Conservation (phyloP, 2,888 invertebrate genomes). For the Dioctria rufipes region DNA sequence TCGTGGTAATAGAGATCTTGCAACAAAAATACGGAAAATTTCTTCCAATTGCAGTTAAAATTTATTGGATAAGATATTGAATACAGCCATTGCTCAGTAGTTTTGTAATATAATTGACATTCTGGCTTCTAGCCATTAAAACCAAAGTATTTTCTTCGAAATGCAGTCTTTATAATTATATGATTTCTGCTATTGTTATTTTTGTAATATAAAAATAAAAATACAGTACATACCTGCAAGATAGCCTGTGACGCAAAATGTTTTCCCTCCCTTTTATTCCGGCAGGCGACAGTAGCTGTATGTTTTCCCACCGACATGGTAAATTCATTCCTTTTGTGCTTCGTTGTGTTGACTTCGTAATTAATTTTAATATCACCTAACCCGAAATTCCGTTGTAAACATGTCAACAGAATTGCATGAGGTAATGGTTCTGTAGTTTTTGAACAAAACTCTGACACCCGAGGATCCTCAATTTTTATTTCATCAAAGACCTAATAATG, state of each 20-base stretch:
- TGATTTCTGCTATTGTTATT: too few relatives aligned
- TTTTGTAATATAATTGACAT: too few relatives aligned
- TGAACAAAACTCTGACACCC: constrained; percentile 95
- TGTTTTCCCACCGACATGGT: constrained; percentile 96
- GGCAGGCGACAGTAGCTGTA: constrained; percentile 90
- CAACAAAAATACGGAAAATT: too few relatives aligned
- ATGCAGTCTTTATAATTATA: too few relatives aligned
- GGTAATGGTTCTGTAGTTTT: constrained; percentile 97
- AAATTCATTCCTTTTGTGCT: constrained; percentile 93
- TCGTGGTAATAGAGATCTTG: too few relatives aligned
- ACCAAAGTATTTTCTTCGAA: too few relatives aligned
- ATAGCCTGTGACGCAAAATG: constrained; percentile 96
- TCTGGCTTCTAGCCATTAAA: too few relatives aligned
- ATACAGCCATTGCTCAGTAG: too few relatives aligned
- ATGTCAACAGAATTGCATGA: constrained; percentile 92
- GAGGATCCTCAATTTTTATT: constrained; percentile 93
- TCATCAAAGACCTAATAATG: constrained; percentile 86
- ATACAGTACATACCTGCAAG: constrained; percentile 77
- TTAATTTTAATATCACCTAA: constrained; percentile 90
- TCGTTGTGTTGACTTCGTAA: constrained; percentile 88
- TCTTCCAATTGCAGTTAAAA: too few relatives aligned
- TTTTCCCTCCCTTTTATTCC: constrained; percentile 97
- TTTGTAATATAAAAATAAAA: too few relatives aligned
- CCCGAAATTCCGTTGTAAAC: constrained; percentile 93
- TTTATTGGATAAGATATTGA: too few relatives aligned